Evolutionary conservation across 2,888 invertebrate genomes (phyloP).

Genomic region (Pseudolycoriella hygida): DNA sequence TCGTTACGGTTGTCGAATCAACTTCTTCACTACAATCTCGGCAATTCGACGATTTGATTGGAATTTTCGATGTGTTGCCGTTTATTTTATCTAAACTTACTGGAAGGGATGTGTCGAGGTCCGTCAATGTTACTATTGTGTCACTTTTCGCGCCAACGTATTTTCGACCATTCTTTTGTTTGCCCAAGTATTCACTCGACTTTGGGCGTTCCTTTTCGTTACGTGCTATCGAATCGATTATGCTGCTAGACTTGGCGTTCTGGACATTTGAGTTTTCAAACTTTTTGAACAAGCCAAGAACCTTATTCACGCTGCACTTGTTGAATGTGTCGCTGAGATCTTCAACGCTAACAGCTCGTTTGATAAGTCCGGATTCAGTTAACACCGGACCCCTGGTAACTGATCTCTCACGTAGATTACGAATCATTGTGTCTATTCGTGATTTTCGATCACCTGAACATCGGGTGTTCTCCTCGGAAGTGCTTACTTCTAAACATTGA

Average conservation of each 20-base stretch:
- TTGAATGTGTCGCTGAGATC: slow-evolving; percentile 38
- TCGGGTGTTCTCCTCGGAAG: background rate
- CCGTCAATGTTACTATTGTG: slow-evolving; percentile 18
- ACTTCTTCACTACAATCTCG: slow-evolving; percentile 14
- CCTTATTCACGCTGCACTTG: slow-evolving; percentile 52
- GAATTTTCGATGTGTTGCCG: slow-evolving; percentile 9
- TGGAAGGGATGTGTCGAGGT: slow-evolving; percentile 9
- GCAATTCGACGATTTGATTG: slow-evolving; percentile 9
- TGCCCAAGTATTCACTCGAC: slow-evolving; percentile 14
- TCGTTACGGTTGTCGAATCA: slow-evolving; percentile 14
- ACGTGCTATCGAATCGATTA: background rate
- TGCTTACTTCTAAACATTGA: no score
- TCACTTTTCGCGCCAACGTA: slow-evolving; percentile 33
- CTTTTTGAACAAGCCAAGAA: slow-evolving; percentile 60
- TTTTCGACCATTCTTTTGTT: slow-evolving; percentile 29
- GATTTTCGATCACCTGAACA: slow-evolving; percentile 27
- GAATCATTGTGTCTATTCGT: slow-evolving; percentile 35
- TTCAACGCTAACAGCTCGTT: slow-evolving; percentile 54
- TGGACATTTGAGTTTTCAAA: slow-evolving; percentile 30
- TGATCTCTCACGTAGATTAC: slow-evolving; percentile 46
- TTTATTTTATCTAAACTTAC: slow-evolving; percentile 5
- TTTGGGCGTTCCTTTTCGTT: slow-evolving; percentile 17
- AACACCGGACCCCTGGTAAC: slow-evolving; percentile 36
- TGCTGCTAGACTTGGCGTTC: slow-evolving; percentile 9
- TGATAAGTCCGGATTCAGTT: slow-evolving; percentile 50